Conservation (phyloP, 2,888 invertebrate species). For the Dichetophora obliterata region DNA sequence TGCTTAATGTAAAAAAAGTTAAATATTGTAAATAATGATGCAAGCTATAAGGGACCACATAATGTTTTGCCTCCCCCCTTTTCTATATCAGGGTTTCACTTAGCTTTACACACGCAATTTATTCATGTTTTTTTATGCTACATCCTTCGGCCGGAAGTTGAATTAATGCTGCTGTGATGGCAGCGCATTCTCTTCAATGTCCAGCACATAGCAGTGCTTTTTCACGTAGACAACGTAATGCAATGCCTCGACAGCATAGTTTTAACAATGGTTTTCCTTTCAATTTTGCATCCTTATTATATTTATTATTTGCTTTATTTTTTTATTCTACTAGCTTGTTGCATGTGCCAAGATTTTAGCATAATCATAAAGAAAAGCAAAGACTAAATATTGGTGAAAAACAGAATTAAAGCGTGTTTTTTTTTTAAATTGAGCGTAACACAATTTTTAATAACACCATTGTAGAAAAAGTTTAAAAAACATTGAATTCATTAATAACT, state of each 20-base stretch:
- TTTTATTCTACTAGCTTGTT: neutral
- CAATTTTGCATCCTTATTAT: neutral
- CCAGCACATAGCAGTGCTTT: neutral
- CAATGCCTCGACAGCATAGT: neutral
- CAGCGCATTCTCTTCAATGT: neutral
- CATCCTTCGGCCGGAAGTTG: slow-evolving; percentile 15
- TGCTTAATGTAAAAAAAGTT: slow-evolving; percentile 27
- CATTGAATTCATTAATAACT: too few species aligned
- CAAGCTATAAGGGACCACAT: slow-evolving; percentile 5
- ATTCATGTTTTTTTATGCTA: neutral
- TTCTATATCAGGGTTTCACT: neutral
- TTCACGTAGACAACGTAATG: neutral
- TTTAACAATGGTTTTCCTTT: slow-evolving; percentile 9
- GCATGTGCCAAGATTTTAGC: neutral
- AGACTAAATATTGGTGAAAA: neutral
- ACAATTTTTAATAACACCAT: too few species aligned
- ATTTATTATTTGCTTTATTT: neutral
- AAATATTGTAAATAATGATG: slow-evolving; percentile 42
- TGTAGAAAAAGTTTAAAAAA: too few species aligned
- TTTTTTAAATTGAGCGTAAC: too few species aligned
- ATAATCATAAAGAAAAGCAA: neutral
- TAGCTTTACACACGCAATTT: slow-evolving; percentile 29
- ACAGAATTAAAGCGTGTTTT: too few species aligned
- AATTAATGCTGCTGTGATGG: slow-evolving; percentile 19
- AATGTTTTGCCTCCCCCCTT: too few species aligned